Base-by-base conservation (phyloP, 2,797 vertebrate species). In the Malacoraja senta region DNA sequence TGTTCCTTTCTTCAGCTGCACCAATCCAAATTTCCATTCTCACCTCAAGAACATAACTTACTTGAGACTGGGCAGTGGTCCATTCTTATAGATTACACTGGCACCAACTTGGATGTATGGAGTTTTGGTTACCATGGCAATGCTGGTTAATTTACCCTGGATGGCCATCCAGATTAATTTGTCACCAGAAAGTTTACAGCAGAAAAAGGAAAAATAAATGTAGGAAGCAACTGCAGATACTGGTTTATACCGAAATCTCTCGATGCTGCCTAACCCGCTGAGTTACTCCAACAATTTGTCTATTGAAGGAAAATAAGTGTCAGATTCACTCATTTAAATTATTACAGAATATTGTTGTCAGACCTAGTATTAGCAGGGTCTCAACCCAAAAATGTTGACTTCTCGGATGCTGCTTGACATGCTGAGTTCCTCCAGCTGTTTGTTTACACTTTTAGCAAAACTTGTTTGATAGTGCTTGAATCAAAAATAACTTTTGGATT, bases 161-260 rank as follows among this genome's bases (percentile, higher is more conserved):
- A n/a, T 86, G 29, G 53, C 58, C 80, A n/a, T 86, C 26, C 26
- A 86, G 83, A 86, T 13, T 86, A 86, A 86, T n/a, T 86, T 63
- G 83, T 86, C 26, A 63, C 58, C n/a, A 29, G 26, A 86, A 86
- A 2, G 29, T 13, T 84, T 84, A 61, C 81, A 29, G 26, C 15
- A 15, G 58, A 29, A 29, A 86, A 86, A 63, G 58, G 24, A 84
- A 58, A 53, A 53, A 81, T 17, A 53, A 53, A 53, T 84, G 44
- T 44, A 53, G 44, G 44, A 44, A 44, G 44, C 44, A 44, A 44
- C 44, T 44, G 2, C 2, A 44, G 44, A 53, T 53, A 53, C 44
- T 6, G 44, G 4, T 53, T 53, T 53, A 53, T 6, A 53, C 4
- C 4, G 0, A 53, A 53, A 53, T 53, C 44, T 53, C 44, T 53